phyloP scores from a whole-genome alignment of 1,140 invertebrate genomes.

The Copidosoma floridanum region DNA sequence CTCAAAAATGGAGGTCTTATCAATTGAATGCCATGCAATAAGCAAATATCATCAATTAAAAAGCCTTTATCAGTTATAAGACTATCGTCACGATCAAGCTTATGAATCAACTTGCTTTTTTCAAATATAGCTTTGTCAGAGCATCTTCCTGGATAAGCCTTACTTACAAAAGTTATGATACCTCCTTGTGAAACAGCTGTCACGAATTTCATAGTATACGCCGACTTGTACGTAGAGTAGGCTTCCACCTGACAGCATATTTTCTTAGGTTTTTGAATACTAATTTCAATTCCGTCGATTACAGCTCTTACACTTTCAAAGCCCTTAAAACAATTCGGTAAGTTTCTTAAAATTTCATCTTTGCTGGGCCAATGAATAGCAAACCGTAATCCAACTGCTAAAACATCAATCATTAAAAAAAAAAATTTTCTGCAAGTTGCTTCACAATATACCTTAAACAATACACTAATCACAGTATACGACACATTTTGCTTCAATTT shows the following conservation, averaged over 20 bases:
- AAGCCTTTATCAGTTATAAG: conserved; percentile 32
- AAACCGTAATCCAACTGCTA: neutral
- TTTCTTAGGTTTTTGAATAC: conserved; percentile 27
- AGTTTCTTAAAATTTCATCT: conserved; percentile 23
- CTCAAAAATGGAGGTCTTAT: conserved; percentile 32
- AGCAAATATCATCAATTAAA: conserved; percentile 34
- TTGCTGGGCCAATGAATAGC: conserved; percentile 3
- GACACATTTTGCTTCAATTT: conserved; percentile 16
- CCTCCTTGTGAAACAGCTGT: conserved; percentile 38
- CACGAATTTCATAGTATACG: conserved; percentile 41
- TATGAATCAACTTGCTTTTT: conserved; percentile 12
- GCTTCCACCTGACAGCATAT: conserved; percentile 21
- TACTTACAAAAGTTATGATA: conserved; percentile 37
- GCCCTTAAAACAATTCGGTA: conserved; percentile 28
- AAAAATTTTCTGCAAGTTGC: neutral
- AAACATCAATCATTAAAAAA: neutral
- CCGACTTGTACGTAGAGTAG: conserved; percentile 39
- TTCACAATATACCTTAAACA: neutral
- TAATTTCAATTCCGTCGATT: conserved; percentile 35
- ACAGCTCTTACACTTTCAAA: conserved; percentile 26
- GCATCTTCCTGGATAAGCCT: conserved; percentile 35
- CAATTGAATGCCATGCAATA: conserved; percentile 14
- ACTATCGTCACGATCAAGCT: conserved; percentile 7
- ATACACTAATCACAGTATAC: neutral
- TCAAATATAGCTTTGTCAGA: conserved; percentile 41